Evolutionary conservation across 2,888 invertebrate genomes (phyloP).

Genomic region (Amblyjoppa fuscipennis): DNA sequence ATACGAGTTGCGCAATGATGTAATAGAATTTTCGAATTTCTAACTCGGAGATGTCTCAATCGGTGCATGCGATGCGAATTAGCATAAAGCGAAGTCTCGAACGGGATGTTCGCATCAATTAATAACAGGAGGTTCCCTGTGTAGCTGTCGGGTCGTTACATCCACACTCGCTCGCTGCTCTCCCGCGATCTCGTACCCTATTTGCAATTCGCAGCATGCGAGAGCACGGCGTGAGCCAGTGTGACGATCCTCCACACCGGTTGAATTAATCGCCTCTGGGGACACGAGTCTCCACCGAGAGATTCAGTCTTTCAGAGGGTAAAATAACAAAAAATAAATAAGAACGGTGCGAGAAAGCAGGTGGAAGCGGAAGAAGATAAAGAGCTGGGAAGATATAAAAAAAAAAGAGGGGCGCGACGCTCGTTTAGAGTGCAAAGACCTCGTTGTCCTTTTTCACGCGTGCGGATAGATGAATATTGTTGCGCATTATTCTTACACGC

Average conservation of each 20-base stretch:
- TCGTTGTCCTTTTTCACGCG: conserved; percentile 1
- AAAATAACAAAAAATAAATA: not conserved
- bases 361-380: not conserved
- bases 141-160: not conserved
- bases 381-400: not conserved
- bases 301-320: not conserved
- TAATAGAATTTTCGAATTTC: not conserved
- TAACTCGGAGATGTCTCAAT: not conserved
- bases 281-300: not conserved
- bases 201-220: conserved; percentile 6
- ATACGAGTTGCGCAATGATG: not conserved
- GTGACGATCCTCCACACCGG: not conserved
- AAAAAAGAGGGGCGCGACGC: not conserved
- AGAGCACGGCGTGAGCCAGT: not conserved
- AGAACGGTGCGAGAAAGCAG: conserved; percentile 5
- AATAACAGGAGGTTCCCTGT: conserved; percentile 13
- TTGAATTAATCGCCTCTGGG: not conserved
- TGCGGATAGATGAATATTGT: conserved; percentile 10
- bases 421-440: conserved; percentile 31
- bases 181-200: conserved; percentile 1
- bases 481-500: conserved; percentile 22
- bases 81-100: conserved; percentile 26
- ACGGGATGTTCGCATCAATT: conserved; percentile 48
- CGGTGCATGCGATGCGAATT: conserved; percentile 13
- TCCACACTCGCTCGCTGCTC: not conserved